phyloP scores from a whole-genome alignment of 2,113 vertebrate species.

The Caracal caracal region DNA sequence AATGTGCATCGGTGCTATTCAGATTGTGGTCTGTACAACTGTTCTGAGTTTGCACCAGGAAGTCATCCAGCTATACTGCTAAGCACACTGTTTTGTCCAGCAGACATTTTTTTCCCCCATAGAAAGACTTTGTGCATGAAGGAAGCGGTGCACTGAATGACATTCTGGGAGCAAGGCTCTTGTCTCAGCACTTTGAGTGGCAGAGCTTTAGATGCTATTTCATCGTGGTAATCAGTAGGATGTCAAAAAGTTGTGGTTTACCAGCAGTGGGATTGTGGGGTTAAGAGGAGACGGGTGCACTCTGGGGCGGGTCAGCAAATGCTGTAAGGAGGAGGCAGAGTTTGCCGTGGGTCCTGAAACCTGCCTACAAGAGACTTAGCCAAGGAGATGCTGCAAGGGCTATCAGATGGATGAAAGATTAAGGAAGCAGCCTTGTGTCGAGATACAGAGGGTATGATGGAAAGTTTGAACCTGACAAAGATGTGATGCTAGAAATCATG shows the following conservation, averaged over 20 bases:
- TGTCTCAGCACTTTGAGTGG: not conserved
- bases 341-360: not conserved
- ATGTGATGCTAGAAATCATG: not conserved
- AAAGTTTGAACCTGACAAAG: not conserved
- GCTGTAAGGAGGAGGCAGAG: not conserved
- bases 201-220: not conserved
- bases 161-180: not conserved
- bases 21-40: not conserved
- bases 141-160: not conserved
- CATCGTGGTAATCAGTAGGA: not conserved
- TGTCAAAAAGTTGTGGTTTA: not conserved
- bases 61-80: not conserved
- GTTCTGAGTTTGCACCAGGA: not conserved
- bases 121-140: slow-evolving; percentile 8
- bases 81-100: not conserved
- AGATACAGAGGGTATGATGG: not conserved
- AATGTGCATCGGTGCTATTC: not conserved
- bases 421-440: not conserved
- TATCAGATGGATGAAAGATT: not conserved
- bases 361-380: not conserved
- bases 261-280: not conserved
- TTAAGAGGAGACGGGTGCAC: not conserved
- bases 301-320: too few species aligned
- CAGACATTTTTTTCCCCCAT: not conserved
- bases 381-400: not conserved